These are phyloP conservation scores for Oreochromis tanganicae DNA, from an alignment of 2,113 vertebrate species.

Conservation along the genomic window DNA sequence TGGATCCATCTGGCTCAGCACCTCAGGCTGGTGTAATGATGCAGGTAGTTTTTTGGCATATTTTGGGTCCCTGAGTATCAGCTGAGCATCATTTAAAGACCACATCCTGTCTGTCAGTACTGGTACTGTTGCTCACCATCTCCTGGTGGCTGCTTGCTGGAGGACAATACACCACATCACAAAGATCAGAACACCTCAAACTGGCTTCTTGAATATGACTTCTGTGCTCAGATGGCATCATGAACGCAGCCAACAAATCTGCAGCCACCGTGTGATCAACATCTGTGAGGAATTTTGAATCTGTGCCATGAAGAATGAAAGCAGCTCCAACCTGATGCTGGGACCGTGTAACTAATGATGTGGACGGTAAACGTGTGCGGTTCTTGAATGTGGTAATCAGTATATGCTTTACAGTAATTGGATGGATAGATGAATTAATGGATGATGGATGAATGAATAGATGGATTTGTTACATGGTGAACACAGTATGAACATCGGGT, in stretches of 20 bases:
- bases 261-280: neutral
- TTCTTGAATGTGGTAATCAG: neutral
- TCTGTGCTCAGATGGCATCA: neutral
- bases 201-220: neutral
- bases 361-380: neutral
- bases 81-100: neutral
- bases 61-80: neutral
- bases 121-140: neutral
- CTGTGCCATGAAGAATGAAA: accelerated
- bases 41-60: neutral
- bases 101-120: neutral
- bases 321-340: neutral
- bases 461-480: neutral
- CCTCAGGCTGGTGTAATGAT: neutral
- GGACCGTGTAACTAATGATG: neutral
- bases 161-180: accelerated
- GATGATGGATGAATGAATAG: neutral
- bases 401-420: neutral
- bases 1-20: neutral
- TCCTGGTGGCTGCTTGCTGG: neutral
- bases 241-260: accelerated
- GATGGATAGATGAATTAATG: neutral
- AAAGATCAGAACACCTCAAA: neutral
- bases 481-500: neutral
- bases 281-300: neutral